Evolutionary conservation across 2,797 vertebrate genomes (phyloP).

Genomic region (Malurus splendens): DNA sequence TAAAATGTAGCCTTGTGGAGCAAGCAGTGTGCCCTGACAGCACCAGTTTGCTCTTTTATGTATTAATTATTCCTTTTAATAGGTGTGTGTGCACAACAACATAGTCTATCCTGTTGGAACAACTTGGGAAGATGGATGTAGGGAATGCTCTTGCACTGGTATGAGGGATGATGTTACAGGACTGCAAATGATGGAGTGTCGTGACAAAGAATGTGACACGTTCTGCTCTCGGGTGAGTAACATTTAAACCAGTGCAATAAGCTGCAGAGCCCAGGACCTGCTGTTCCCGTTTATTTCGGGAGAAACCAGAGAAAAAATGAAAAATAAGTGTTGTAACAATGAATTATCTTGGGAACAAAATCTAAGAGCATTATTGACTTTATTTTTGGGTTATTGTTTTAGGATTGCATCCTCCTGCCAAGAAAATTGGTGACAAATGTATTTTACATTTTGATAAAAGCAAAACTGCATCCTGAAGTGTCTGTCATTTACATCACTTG

Average conservation of each 20-base stretch:
- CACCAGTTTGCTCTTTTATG: not conserved
- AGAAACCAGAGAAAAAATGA: not conserved
- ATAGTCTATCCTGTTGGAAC: slow-evolving; percentile 79
- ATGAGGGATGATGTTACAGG: slow-evolving; percentile 76
- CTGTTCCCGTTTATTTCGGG: not conserved
- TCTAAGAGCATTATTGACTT: not conserved
- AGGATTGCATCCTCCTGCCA: not conserved
- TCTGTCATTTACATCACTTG: not conserved
- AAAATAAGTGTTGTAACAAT: not conserved
- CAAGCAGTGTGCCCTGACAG: not conserved
- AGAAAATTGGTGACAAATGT: not conserved
- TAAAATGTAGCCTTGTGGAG: not conserved
- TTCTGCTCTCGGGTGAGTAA: slow-evolving; percentile 80
- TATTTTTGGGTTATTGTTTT: not conserved
- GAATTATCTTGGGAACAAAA: not conserved
- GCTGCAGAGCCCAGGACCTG: not conserved
- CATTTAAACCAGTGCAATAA: not conserved
- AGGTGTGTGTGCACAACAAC: slow-evolving; percentile 89
- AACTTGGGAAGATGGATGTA: slow-evolving; percentile 86
- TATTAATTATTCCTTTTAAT: not conserved
- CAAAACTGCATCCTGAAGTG: not conserved
- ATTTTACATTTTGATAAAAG: not conserved
- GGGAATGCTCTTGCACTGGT: slow-evolving; percentile 80
- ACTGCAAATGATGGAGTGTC: slow-evolving; percentile 81
- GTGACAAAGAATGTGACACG: slow-evolving; percentile 75